phyloP scores from a whole-genome alignment of 2,797 vertebrate species.

The Cyclura pinguis region DNA sequence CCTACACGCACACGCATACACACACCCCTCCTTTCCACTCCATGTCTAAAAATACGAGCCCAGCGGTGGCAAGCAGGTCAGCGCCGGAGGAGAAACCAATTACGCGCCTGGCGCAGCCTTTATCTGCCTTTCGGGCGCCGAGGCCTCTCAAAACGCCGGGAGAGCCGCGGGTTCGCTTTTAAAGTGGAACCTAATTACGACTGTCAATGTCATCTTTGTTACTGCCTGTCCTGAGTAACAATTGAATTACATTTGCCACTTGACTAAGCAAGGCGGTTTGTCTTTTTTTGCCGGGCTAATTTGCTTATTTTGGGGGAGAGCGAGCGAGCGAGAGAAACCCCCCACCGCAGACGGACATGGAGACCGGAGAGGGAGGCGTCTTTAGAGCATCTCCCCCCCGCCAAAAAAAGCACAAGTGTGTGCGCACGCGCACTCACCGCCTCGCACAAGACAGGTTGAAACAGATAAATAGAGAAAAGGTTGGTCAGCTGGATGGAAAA shows the following conservation, averaged over 20 bases:
- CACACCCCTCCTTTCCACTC: neutral
- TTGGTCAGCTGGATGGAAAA: neutral
- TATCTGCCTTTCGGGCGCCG: conserved; percentile 35
- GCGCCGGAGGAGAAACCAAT: conserved; percentile 34
- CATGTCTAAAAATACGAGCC: neutral
- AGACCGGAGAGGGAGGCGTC: neutral
- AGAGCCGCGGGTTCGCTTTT: conserved; percentile 17
- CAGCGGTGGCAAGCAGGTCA: neutral
- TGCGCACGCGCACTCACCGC: too few relatives aligned
- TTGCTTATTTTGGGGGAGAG: neutral
- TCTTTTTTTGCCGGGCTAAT: neutral
- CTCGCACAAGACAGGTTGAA: neutral
- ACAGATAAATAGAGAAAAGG: neutral
- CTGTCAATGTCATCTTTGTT: conserved; percentile 44
- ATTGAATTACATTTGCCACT: conserved; percentile 55
- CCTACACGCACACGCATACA: neutral
- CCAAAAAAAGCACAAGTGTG: too few relatives aligned
- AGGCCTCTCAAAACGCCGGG: conserved; percentile 2
- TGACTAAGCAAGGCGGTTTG: conserved; percentile 36
- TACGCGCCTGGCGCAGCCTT: conserved; percentile 16
- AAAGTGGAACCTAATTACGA: conserved; percentile 46
- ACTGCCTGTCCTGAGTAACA: conserved; percentile 39
- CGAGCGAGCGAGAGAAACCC: neutral
- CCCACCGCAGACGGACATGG: neutral
- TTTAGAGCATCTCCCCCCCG: neutral